phyloP scores from a whole-genome alignment of 2,797 vertebrate species.

The Choloepus didactylus region DNA sequence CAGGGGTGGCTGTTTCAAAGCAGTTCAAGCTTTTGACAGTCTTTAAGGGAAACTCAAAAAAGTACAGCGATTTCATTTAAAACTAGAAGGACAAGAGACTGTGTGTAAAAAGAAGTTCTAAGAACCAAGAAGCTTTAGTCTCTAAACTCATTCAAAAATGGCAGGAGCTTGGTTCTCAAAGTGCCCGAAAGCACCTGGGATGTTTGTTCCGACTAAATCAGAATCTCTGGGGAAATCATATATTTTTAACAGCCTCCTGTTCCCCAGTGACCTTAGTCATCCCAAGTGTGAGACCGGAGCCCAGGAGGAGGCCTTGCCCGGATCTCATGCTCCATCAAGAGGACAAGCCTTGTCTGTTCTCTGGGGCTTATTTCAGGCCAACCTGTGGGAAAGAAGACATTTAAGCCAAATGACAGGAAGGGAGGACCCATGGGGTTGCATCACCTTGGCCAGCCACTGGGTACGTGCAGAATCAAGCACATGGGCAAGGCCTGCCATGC shows the following conservation, averaged over 20 bases:
- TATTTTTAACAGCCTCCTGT: neutral
- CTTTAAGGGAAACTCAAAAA: neutral
- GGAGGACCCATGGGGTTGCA: neutral
- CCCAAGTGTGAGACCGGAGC: neutral
- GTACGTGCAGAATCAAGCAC: neutral
- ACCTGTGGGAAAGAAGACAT: neutral
- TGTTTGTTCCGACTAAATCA: neutral
- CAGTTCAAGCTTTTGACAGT: neutral
- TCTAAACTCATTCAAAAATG: neutral
- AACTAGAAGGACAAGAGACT: neutral
- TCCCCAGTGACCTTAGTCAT: too few species aligned
- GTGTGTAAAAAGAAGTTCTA: neutral
- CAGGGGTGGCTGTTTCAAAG: neutral
- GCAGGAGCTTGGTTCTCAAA: neutral
- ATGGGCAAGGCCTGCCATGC: fast-evolving
- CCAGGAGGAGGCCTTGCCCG: neutral
- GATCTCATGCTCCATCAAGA: neutral
- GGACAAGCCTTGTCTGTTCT: neutral
- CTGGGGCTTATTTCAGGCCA: too few species aligned
- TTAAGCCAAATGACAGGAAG: neutral
- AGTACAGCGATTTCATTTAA: neutral
- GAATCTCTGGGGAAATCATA: neutral
- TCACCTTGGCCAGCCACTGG: fast-evolving
- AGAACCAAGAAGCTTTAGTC: too few species aligned
- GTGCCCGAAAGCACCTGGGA: neutral